Evolutionary conservation across 1,140 invertebrate genomes (phyloP), one percentile per base, ranked within the genome.

Genomic region (Bombus waltoni): DNA sequence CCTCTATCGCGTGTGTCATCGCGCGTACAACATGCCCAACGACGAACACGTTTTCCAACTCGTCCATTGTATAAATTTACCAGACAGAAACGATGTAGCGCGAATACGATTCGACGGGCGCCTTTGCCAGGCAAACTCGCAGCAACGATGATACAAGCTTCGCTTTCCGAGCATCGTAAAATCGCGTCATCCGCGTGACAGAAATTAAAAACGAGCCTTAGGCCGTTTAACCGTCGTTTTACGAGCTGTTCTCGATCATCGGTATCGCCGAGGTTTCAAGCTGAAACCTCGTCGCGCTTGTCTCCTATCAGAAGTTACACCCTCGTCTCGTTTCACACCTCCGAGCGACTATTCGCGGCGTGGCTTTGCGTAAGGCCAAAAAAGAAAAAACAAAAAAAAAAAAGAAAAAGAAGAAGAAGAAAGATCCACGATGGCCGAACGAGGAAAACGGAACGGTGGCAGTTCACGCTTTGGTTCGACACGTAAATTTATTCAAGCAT

Each of bases 401-500:
- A 32, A 32, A 32, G 32, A 32, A 32, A 1, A 32, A 32, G 32
- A 32, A 32, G 32, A 32, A 32, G 32, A 32, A 32, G 32, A 32
- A 32, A 32, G 32, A 32, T 32, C 9, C 9, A 44, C 4, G 38
- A 10, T 15, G 3, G 15, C 15, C n/a, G 53, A 28, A 5, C 25
- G 32, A n/a, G 25, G 32, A 32, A 3, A 18, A 1, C 1, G 82
- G 32, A 25, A 73, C 11, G 28, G 42, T 57, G 35, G 87, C 53
- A 25, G 88, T 93, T 91, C 92, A 84, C 86, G 84, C 90, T 59
- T 75, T 89, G 94, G 92, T 94, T 94, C 94, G 94, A 94, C 94
- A 94, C 94, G 93, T 90, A 94, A 95, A 95, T 95, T 94, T 94
- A 94, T 94, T 94, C 94, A 93, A 90, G 94, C 93, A 94, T 94